phyloP scores from a whole-genome alignment of 2,888 invertebrate species.

The Meiosimyza platycephala region DNA sequence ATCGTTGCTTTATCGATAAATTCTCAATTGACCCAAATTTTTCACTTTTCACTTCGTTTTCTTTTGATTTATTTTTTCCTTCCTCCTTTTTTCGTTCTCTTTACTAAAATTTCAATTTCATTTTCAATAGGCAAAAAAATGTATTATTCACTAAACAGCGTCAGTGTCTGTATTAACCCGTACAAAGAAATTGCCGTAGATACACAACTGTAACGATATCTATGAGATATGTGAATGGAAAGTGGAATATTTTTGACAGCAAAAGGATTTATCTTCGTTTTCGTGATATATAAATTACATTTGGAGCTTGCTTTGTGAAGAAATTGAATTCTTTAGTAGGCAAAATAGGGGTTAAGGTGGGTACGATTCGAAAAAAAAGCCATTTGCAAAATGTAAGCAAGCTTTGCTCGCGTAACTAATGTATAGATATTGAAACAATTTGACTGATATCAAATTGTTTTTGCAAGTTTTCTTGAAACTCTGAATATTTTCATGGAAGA shows the following conservation, averaged over 20 bases:
- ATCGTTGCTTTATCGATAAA: slow-evolving; percentile 48
- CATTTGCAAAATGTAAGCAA: too few species aligned
- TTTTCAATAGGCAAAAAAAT: slow-evolving; percentile 9
- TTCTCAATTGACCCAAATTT: slow-evolving; percentile 52
- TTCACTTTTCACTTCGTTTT: slow-evolving; percentile 40
- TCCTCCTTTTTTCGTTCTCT: slow-evolving; percentile 7
- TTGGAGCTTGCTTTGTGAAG: slow-evolving; percentile 32
- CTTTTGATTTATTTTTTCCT: slow-evolving; percentile 23
- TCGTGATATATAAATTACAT: slow-evolving; percentile 38
- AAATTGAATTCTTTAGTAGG: slow-evolving; percentile 12
- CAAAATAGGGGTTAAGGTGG: neutral
- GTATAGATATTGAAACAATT: too few species aligned
- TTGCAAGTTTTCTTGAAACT: too few species aligned
- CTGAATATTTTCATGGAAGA: too few species aligned
- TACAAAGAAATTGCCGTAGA: neutral
- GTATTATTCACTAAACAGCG: slow-evolving; percentile 20
- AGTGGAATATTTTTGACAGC: slow-evolving; percentile 40
- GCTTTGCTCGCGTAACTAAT: too few species aligned
- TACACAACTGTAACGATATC: slow-evolving; percentile 36
- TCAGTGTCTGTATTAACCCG: neutral
- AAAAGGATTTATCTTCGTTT: slow-evolving; percentile 36
- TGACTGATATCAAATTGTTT: too few species aligned
- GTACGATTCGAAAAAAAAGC: too few species aligned
- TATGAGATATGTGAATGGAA: slow-evolving; percentile 28
- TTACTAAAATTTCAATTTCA: slow-evolving; percentile 6